phyloP scores from a whole-genome alignment of 2,888 invertebrate species.

The Drosophila infuscata region DNA sequence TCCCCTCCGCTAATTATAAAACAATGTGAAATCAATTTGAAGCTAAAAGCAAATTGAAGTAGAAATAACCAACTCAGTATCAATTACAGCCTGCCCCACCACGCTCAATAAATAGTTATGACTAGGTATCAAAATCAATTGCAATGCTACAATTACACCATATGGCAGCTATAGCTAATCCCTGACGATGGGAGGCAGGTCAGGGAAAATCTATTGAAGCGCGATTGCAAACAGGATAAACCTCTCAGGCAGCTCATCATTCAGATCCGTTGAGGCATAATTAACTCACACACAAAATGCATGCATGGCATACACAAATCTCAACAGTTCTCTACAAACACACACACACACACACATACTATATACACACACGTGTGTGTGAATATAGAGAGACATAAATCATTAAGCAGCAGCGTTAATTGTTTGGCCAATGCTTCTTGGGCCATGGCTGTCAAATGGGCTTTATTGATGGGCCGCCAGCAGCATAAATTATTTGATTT shows the following conservation, averaged over 20 bases:
- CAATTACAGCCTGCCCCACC: background rate
- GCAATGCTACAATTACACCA: constrained; percentile 20
- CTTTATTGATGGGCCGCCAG: constrained; percentile 71
- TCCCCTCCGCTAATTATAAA: background rate
- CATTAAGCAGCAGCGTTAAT: constrained; percentile 74
- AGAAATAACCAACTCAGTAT: background rate
- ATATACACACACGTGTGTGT: background rate
- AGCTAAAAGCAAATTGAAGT: background rate
- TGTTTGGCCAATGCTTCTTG: constrained; percentile 68
- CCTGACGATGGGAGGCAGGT: background rate
- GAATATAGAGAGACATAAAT: constrained; percentile 58
- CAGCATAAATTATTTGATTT: constrained; percentile 79
- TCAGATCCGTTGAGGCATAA: constrained; percentile 58
- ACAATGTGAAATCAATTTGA: background rate
- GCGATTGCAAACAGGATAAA: constrained; percentile 35
- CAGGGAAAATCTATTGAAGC: constrained; percentile 3
- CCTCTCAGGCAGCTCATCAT: constrained; percentile 63
- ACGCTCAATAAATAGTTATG: background rate
- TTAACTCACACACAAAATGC: constrained; percentile 48
- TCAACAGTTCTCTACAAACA: background rate
- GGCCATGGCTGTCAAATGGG: constrained; percentile 66
- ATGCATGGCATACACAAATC: constrained; percentile 5
- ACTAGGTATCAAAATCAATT: constrained; percentile 24
- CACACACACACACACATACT: background rate
- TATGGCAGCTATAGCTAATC: constrained; percentile 25